Evolutionary conservation across 2,797 vertebrate species (phyloP).

Genomic region (Pipistrellus kuhlii): DNA sequence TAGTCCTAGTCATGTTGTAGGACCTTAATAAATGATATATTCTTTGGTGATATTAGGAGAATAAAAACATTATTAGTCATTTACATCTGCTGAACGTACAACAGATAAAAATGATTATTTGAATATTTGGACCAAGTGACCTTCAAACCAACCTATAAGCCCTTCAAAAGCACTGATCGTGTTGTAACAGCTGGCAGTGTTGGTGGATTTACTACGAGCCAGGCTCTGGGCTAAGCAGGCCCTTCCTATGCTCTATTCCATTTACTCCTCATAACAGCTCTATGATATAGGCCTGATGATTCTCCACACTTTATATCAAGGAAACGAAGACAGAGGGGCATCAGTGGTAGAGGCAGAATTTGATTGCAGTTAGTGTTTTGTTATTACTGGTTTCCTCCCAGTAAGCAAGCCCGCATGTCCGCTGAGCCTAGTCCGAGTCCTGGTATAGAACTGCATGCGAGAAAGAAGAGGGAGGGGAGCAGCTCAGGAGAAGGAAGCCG

Average conservation of each 20-base stretch:
- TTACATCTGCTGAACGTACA: background rate
- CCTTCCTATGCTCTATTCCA: background rate
- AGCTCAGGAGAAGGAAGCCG: background rate
- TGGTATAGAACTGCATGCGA: background rate
- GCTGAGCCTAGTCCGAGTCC: background rate
- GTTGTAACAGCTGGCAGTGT: background rate
- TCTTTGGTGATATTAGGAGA: background rate
- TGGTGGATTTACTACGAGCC: background rate
- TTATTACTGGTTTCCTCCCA: background rate
- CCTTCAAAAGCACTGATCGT: background rate
- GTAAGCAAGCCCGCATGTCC: background rate
- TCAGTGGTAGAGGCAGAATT: background rate
- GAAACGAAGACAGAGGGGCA: background rate
- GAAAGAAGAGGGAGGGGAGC: background rate
- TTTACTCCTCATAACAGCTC: background rate
- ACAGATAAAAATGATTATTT: background rate
- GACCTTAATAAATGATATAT: background rate
- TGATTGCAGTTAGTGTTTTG: constrained; percentile 22
- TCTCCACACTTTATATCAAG: background rate
- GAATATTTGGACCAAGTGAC: background rate
- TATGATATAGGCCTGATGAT: background rate
- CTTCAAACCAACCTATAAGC: background rate
- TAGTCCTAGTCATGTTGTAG: background rate
- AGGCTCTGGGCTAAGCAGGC: background rate
- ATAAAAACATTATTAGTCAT: background rate